A percentile compares a stretch with the other conserved stretches of the same genome.
Evolutionary conservation across 2,888 invertebrate species (phyloP).

Genomic region (Drosophila helvetica): DNA sequence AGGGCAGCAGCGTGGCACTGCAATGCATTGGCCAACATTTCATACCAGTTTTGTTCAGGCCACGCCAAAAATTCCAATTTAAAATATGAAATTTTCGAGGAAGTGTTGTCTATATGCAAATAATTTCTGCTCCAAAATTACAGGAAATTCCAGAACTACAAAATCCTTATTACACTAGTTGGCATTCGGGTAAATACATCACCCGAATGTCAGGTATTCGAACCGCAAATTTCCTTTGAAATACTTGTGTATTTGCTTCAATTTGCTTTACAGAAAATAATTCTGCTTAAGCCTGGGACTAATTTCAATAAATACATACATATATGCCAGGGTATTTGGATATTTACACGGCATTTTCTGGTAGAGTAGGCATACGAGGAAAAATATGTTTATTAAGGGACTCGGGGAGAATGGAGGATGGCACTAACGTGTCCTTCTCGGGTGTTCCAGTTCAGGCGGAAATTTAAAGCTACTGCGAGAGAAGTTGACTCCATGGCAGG

Average conservation of each 20-base stretch:
- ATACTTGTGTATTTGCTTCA: not conserved
- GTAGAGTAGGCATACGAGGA: not conserved
- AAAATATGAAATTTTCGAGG: slow-evolving; percentile 21
- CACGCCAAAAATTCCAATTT: slow-evolving; percentile 25
- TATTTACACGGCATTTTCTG: slow-evolving; percentile 35
- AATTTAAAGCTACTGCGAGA: slow-evolving; percentile 7
- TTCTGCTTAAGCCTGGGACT: slow-evolving; percentile 14
- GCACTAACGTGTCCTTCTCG: slow-evolving; percentile 8
- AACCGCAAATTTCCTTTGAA: not conserved
- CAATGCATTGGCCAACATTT: slow-evolving; percentile 8
- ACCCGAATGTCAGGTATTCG: not conserved
- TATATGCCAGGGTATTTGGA: slow-evolving; percentile 1
- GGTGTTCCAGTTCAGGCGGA: not conserved
- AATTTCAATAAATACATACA: slow-evolving; percentile 33
- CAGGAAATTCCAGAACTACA: no score
- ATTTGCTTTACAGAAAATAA: slow-evolving; percentile 30
- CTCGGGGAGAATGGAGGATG: not conserved
- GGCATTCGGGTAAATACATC: not conserved
- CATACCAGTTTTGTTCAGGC: slow-evolving; percentile 1
- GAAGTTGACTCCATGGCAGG: slow-evolving; percentile 17
- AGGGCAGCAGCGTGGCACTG: no score
- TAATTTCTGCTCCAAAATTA: not conserved
- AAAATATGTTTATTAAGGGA: slow-evolving; percentile 11
- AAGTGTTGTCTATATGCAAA: slow-evolving; percentile 40
- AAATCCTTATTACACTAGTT: not conserved